A percentile compares a stretch with the other conserved stretches of the same genome.
phyloP scores from a whole-genome alignment of 2,113 vertebrate genomes.

The Pygathrix nemaeus region DNA sequence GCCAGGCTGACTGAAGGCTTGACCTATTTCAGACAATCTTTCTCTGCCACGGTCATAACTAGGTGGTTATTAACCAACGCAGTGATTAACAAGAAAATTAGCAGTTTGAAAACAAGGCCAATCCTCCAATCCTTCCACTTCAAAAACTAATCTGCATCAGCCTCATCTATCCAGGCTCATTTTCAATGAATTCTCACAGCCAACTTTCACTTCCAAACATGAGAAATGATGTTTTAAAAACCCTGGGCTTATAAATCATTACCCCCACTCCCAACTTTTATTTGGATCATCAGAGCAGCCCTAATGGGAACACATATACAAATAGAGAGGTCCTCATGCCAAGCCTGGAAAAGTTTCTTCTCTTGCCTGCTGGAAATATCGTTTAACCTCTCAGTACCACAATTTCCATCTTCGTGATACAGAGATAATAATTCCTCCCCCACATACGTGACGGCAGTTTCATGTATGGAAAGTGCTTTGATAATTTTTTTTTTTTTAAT shows the following conservation, averaged over 20 bases:
- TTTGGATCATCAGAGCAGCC: background rate
- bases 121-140: conserved; percentile 37
- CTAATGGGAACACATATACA: conserved; percentile 42
- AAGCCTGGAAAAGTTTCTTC: background rate
- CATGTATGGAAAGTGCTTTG: background rate
- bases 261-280: conserved; percentile 46
- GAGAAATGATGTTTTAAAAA: conserved; percentile 13
- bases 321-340: background rate
- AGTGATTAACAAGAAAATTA: conserved; percentile 49
- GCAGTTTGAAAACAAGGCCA: conserved; percentile 51
- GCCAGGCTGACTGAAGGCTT: background rate
- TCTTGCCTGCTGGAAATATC: background rate
- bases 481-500: background rate
- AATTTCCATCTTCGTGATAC: background rate
- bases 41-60: background rate
- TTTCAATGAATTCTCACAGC: conserved; percentile 22
- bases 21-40: background rate
- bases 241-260: background rate
- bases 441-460: background rate
- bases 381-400: background rate
- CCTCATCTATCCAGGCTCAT: background rate
- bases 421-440: background rate
- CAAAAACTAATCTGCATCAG: background rate
- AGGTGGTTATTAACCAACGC: conserved; percentile 39
- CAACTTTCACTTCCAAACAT: conserved; percentile 49